These are phyloP conservation scores for Malurus elegans DNA, from an alignment of 2,113 vertebrate genomes.

Conservation along the genomic window DNA sequence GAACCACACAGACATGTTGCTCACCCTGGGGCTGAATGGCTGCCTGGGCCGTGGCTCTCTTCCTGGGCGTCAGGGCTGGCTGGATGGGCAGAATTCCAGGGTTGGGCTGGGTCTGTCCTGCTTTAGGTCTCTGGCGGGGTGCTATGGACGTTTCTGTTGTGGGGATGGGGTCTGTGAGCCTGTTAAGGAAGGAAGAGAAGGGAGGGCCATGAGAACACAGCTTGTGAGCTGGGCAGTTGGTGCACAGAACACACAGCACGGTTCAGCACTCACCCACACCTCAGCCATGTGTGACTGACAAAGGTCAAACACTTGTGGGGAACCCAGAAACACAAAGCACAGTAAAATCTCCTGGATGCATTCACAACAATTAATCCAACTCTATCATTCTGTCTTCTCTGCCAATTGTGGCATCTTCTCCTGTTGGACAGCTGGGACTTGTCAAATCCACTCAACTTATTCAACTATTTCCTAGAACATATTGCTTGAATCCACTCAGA, in stretches of 20 bases:
- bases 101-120: constrained; percentile 90
- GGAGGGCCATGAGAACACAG: neutral
- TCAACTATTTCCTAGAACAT: neutral
- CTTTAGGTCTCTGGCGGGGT: constrained; percentile 94
- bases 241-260: neutral
- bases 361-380: neutral
- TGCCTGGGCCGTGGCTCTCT: constrained; percentile 81
- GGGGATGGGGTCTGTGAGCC: constrained; percentile 91
- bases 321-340: neutral
- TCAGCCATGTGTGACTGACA: neutral
- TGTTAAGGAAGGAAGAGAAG: constrained; percentile 17
- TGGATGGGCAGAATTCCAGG: constrained; percentile 94
- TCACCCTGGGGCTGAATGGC: constrained; percentile 71
- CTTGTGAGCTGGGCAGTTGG: neutral
- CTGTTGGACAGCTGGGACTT: neutral
- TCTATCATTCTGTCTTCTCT: neutral
- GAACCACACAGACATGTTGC: accelerated
- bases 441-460: neutral
- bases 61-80: constrained; percentile 90
- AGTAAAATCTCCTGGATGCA: neutral
- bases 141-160: constrained; percentile 95
- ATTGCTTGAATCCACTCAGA: neutral
- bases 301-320: neutral
- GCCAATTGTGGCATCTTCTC: neutral
- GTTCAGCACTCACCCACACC: neutral